These are phyloP conservation scores for Ophion ventricosus DNA, from an alignment of 2,888 invertebrate genomes.

Conservation along the genomic window DNA sequence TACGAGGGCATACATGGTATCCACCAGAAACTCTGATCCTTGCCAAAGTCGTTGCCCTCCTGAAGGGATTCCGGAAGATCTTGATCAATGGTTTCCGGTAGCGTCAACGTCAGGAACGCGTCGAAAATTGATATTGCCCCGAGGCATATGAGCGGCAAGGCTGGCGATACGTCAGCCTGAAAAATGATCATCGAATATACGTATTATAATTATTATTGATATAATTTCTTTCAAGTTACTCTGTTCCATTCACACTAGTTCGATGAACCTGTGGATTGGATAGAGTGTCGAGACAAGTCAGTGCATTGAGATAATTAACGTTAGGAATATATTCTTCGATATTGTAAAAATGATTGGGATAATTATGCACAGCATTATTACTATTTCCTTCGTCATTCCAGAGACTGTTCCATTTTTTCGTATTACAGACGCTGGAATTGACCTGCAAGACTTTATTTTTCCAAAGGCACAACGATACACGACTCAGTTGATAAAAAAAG, in stretches of 20 bases:
- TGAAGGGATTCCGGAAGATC: slow-evolving; percentile 93
- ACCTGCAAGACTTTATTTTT: too few species aligned
- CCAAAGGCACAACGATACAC: too few species aligned
- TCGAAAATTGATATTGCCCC: slow-evolving; percentile 90
- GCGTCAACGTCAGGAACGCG: slow-evolving; percentile 89
- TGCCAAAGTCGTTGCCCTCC: slow-evolving; percentile 94
- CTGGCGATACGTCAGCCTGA: slow-evolving; percentile 76
- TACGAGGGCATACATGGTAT: slow-evolving; percentile 85
- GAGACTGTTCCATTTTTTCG: too few species aligned
- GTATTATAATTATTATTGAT: not conserved
- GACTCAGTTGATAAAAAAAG: too few species aligned
- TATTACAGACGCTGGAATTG: too few species aligned
- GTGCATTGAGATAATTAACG: too few species aligned
- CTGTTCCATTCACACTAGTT: not conserved
- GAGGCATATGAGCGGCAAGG: slow-evolving; percentile 90
- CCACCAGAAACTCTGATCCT: slow-evolving; percentile 92
- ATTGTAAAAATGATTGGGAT: too few species aligned
- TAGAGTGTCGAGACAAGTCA: not conserved
- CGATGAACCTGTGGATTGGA: not conserved
- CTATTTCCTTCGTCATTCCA: too few species aligned
- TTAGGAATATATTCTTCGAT: too few species aligned
- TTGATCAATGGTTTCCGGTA: slow-evolving; percentile 94
- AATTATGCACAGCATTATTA: too few species aligned
- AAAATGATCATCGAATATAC: slow-evolving; percentile 36
- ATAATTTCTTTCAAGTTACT: not conserved